Evolutionary conservation across 2,888 invertebrate genomes (phyloP).

Genomic region (Pheosia gnoma): DNA sequence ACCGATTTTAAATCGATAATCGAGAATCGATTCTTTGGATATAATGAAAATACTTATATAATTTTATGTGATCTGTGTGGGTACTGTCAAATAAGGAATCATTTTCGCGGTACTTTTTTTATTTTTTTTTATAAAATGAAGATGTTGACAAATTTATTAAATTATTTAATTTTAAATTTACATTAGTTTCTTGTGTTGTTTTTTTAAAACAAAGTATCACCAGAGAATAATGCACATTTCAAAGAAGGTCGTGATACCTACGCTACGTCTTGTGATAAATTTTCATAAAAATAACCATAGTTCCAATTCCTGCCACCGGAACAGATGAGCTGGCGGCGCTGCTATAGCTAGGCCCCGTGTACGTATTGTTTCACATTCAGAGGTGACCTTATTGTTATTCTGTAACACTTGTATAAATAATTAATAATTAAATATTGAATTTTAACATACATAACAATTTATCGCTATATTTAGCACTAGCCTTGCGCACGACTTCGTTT

Average conservation of each 20-base stretch:
- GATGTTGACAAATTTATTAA: too few species aligned
- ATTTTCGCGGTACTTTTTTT: too few species aligned
- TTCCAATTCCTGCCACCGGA: not conserved
- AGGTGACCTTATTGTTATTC: not conserved
- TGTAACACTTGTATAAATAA: not conserved
- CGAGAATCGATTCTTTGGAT: not conserved
- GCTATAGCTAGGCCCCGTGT: not conserved
- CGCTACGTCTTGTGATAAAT: too few species aligned
- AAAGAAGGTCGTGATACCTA: too few species aligned
- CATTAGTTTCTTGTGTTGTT: too few species aligned
- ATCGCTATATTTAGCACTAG: not conserved
- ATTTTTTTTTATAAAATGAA: too few species aligned
- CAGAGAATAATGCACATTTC: too few species aligned
- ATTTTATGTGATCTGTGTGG: too few species aligned
- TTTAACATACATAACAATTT: not conserved
- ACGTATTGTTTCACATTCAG: not conserved
- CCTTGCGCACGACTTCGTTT: not conserved
- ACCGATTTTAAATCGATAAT: constrained; percentile 2
- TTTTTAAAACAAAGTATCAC: too few species aligned
- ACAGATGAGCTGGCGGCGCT: not conserved
- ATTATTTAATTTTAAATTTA: too few species aligned
- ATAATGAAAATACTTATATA: too few species aligned
- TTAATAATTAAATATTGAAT: constrained; percentile 1
- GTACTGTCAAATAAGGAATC: too few species aligned
- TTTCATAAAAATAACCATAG: not conserved